Evolutionary conservation across 2,797 vertebrate species (phyloP), one percentile per base, ranked within the genome.

Genomic region (Borostomias antarcticus): DNA sequence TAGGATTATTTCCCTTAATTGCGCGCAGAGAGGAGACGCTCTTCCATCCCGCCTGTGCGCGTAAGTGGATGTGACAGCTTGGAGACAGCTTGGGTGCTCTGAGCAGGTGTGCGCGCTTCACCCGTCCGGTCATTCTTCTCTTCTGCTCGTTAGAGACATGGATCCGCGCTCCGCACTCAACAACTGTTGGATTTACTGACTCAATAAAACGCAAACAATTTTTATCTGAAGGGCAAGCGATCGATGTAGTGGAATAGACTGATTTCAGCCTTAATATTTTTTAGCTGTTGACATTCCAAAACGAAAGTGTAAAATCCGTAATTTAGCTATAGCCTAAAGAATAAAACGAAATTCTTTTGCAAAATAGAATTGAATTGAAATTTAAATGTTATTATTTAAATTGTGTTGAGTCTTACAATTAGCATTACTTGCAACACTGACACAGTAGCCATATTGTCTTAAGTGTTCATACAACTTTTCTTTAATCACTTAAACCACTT

Each of bases 61-160:
- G 63, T 90, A 92, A 92, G 79, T 86, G 87, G 82, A 89, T 88
- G 70, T 92, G 91, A 92, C 91, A 92, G 91, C 85, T 90, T 88
- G 75, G 80, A 89, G n/a, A n/a, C n/a, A n/a, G n/a, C n/a, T n/a
- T n/a, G n/a, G n/a, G 86, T 68, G 72, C 72, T 65, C 68, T 81
- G 87, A 91, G 90, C 89, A 92, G 90, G 92, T 92, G 91, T 87
- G 81, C 88, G 86, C 80, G 83, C 74, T 87, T 82, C 81, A 75
- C 52, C 70, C 74, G 67, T 57, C 78, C 69, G 51, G 83, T 86
- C 80, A 79, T 74, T 82, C 86, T 82, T 88, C 85, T 75, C 73
- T 68, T 83, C 47, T 29, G 74, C 81, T 81, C 85, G 81, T 80
- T 85, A 79, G 82, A 83, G 83, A 83, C 84, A 84, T 75, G 72